Evolutionary conservation across 2,113 vertebrate genomes (phyloP).

Genomic region (Noturus placidus): DNA sequence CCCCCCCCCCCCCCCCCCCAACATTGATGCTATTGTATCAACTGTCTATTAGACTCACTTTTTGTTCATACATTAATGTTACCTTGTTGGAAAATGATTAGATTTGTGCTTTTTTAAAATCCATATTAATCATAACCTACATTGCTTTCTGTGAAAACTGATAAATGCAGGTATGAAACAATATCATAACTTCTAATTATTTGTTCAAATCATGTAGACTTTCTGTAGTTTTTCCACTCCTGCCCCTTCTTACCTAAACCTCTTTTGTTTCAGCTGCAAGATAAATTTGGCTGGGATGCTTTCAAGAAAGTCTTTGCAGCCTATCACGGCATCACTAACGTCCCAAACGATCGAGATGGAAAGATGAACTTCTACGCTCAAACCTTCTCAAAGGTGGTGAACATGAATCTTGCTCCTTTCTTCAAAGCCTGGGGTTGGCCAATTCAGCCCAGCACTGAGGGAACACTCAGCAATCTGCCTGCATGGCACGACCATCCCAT

Average conservation of each 20-base stretch:
- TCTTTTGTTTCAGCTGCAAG: conserved; percentile 70
- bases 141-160: neutral
- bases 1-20: too few relatives aligned
- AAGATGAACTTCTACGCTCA: conserved; percentile 81
- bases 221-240: neutral
- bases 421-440: conserved; percentile 82
- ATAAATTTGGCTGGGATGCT: conserved; percentile 79
- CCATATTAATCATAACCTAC: too few relatives aligned
- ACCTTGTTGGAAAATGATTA: neutral
- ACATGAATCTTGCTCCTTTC: conserved; percentile 73
- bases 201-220: too few relatives aligned
- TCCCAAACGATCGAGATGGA: conserved; percentile 59
- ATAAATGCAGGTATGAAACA: neutral
- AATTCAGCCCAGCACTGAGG: conserved; percentile 60
- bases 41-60: neutral
- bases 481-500: conserved; percentile 75
- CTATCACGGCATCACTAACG: conserved; percentile 70
- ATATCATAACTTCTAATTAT: neutral
- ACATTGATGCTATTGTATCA: neutral
- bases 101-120: too few relatives aligned
- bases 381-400: conserved; percentile 74
- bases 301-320: conserved; percentile 74
- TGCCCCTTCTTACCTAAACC: neutral
- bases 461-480: conserved; percentile 68
- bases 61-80: neutral